Evolutionary conservation across 2,797 vertebrate species (phyloP).

Genomic region (Lagorchestes hirsutus): DNA sequence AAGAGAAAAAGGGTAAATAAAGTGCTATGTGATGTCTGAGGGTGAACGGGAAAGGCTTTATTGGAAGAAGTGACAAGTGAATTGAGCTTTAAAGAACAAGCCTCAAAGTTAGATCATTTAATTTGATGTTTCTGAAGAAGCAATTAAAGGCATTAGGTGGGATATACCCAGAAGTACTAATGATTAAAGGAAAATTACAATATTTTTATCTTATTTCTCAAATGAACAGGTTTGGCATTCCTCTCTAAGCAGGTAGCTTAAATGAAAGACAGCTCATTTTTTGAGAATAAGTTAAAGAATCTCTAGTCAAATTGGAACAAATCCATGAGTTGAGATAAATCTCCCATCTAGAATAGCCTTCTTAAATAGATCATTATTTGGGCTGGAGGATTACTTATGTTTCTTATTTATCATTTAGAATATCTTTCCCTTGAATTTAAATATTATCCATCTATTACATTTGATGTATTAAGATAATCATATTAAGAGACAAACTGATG

Average conservation of each 20-base stretch:
- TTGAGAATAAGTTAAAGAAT: neutral
- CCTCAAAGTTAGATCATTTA: neutral
- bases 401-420: slow-evolving; percentile 22
- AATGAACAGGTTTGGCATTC: neutral
- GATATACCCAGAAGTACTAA: neutral
- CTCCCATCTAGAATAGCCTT: slow-evolving; percentile 24
- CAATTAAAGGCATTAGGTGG: neutral
- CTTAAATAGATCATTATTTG: slow-evolving; percentile 21
- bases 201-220: neutral
- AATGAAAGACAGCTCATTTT: neutral
- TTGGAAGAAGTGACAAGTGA: neutral
- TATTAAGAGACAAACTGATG: neutral
- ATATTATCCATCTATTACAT: slow-evolving; percentile 52
- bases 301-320: neutral
- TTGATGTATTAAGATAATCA: neutral
- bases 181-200: neutral
- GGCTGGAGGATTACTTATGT: neutral
- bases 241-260: neutral
- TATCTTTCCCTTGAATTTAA: slow-evolving; percentile 50
- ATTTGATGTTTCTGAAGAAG: neutral
- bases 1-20: neutral
- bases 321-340: neutral
- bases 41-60: neutral
- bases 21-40: neutral
- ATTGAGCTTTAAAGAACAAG: neutral